Conservation (phyloP, 1,140 invertebrate species). For the Drosophila melanica region DNA sequence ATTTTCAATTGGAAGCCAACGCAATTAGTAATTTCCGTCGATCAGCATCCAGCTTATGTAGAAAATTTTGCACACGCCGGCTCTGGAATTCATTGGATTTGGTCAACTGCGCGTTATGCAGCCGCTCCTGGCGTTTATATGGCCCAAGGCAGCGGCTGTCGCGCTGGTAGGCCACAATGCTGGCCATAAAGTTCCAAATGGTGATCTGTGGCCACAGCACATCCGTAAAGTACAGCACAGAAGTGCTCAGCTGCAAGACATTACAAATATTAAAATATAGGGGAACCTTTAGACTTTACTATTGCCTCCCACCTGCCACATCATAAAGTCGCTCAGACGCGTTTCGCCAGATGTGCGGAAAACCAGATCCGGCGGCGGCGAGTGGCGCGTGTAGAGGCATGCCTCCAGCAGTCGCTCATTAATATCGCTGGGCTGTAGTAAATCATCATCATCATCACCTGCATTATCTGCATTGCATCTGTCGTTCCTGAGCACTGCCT, state of each 20-base stretch:
- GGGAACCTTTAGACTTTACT: neutral
- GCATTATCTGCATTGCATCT: constrained; percentile 68
- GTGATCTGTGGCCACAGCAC: constrained; percentile 97
- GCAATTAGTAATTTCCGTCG: constrained; percentile 56
- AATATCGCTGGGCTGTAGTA: constrained; percentile 84
- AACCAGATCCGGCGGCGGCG: constrained; percentile 93
- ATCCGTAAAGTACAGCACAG: constrained; percentile 91
- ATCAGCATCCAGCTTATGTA: constrained; percentile 60
- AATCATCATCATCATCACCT: constrained; percentile 86
- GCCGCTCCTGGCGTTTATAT: constrained; percentile 37
- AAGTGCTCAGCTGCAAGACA: constrained; percentile 87
- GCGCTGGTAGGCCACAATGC: constrained; percentile 93
- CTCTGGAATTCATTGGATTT: constrained; percentile 63
- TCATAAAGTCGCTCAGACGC: constrained; percentile 97
- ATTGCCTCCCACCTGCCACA: constrained; percentile 93
- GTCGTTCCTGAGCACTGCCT: constrained; percentile 85
- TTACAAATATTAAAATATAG: neutral
- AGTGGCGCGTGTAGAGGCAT: constrained; percentile 91
- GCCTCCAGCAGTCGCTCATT: constrained; percentile 91
- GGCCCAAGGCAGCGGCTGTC: constrained; percentile 52
- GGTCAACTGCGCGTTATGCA: constrained; percentile 50
- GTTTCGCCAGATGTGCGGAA: constrained; percentile 98
- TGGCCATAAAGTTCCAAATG: constrained; percentile 94
- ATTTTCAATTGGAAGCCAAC: constrained; percentile 44
- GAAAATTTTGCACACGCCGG: constrained; percentile 62